These are phyloP conservation scores for Drosophila cognata DNA, from an alignment of 2,888 invertebrate species.

Conservation along the genomic window DNA sequence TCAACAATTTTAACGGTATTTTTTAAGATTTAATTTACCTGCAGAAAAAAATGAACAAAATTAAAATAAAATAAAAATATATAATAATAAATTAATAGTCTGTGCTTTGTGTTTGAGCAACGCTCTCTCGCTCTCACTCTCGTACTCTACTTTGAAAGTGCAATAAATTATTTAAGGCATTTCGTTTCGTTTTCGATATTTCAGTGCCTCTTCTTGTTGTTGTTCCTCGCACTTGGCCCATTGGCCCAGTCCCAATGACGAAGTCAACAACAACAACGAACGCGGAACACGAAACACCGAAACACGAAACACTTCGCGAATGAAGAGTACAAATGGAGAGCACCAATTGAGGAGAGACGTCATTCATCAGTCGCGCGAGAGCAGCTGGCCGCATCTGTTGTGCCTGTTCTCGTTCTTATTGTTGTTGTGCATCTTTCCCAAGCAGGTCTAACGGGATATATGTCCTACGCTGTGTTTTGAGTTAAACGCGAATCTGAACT, in stretches of 20 bases:
- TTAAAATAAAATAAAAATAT: neutral
- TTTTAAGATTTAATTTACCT: slow-evolving; percentile 12
- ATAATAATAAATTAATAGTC: neutral
- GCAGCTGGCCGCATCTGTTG: slow-evolving; percentile 61
- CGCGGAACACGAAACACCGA: slow-evolving; percentile 12
- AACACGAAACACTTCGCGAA: slow-evolving; percentile 15
- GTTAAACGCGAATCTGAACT: slow-evolving; percentile 1
- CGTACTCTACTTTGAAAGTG: slow-evolving; percentile 43
- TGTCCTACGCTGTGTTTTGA: slow-evolving; percentile 8
- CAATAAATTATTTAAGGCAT: slow-evolving; percentile 74
- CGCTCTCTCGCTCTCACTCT: neutral
- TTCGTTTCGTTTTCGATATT: slow-evolving; percentile 65
- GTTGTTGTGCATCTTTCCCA: slow-evolving; percentile 31
- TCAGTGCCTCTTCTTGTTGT: slow-evolving; percentile 26
- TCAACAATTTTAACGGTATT: slow-evolving; percentile 21
- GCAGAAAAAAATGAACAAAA: neutral
- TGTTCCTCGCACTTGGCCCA: slow-evolving; percentile 60
- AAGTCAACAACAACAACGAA: slow-evolving; percentile 45
- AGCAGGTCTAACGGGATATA: slow-evolving; percentile 1
- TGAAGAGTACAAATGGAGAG: slow-evolving; percentile 30
- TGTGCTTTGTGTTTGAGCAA: slow-evolving; percentile 19
- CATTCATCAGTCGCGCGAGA: slow-evolving; percentile 71
- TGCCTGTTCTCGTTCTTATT: neutral
- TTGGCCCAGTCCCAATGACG: slow-evolving; percentile 60
- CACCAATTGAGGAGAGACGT: slow-evolving; percentile 11